phyloP scores from a whole-genome alignment of 2,888 invertebrate species.

The Platycheirus albimanus region DNA sequence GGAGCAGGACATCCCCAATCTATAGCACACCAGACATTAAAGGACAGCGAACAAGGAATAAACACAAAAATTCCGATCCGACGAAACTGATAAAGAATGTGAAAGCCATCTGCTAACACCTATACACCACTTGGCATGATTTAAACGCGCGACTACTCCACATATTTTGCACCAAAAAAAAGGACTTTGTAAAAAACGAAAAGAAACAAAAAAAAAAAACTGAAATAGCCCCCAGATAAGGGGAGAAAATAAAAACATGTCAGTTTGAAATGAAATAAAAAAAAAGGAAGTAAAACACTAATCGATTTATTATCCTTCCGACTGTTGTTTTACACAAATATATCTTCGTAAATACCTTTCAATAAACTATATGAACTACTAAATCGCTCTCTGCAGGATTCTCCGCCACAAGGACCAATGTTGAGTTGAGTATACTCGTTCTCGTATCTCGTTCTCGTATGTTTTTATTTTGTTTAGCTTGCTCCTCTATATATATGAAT shows the following conservation, averaged over 20 bases:
- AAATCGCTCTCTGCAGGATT: slow-evolving; percentile 58
- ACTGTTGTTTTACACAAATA: slow-evolving; percentile 69
- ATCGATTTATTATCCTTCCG: slow-evolving; percentile 73
- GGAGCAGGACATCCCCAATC: slow-evolving; percentile 40
- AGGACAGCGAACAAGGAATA: slow-evolving; percentile 36
- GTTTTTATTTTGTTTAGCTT: slow-evolving; percentile 8
- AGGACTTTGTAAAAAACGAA: slow-evolving; percentile 17
- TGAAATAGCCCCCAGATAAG: neutral
- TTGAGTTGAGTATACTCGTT: no score
- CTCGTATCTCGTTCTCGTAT: neutral
- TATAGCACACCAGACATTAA: neutral
- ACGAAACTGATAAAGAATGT: slow-evolving; percentile 57
- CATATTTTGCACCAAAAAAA: slow-evolving; percentile 6
- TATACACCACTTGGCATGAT: slow-evolving; percentile 71
- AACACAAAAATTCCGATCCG: slow-evolving; percentile 61
- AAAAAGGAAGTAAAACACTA: slow-evolving; percentile 13
- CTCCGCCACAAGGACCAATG: slow-evolving; percentile 39
- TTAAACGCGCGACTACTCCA: slow-evolving; percentile 53
- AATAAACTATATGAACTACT: slow-evolving; percentile 73
- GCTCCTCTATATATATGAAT: neutral
- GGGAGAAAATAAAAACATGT: slow-evolving; percentile 36
- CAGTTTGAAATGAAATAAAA: slow-evolving; percentile 42
- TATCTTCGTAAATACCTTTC: slow-evolving; percentile 61
- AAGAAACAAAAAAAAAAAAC: slow-evolving; percentile 1
- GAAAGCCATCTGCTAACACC: slow-evolving; percentile 73